Evolutionary conservation across 2,888 invertebrate genomes (phyloP).

Genomic region (Colostygia pectinataria): DNA sequence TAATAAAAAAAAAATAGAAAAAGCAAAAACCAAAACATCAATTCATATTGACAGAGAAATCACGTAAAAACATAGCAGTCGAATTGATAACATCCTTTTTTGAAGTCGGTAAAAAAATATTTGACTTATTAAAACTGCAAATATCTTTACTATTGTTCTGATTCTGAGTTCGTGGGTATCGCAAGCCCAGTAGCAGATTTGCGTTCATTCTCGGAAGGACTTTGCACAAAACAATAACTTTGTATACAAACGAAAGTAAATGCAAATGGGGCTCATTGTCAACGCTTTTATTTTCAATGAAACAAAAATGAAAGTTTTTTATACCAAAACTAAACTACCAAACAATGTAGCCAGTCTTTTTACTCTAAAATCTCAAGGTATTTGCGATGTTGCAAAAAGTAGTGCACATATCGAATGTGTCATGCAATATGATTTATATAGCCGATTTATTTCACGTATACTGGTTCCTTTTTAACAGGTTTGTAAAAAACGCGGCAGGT

Average conservation of each 20-base stretch:
- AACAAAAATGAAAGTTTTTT: conserved; percentile 48
- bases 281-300: conserved; percentile 37
- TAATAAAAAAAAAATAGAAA: too few species aligned
- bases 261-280: conserved; percentile 37
- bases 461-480: conserved; percentile 55
- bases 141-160: conserved; percentile 27
- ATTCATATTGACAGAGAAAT: too few species aligned
- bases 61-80: too few species aligned
- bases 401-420: not conserved
- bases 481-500: conserved; percentile 63
- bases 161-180: conserved; percentile 20
- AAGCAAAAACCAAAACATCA: too few species aligned
- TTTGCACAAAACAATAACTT: conserved; percentile 59
- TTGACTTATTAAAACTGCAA: conserved; percentile 1
- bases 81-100: too few species aligned
- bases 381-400: not conserved
- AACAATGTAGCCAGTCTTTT: conserved; percentile 1
- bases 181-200: conserved; percentile 50
- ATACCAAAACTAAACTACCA: not conserved
- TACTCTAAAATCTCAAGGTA: not conserved
- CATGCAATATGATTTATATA: conserved; percentile 15
- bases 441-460: conserved; percentile 20
- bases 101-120: too few species aligned
- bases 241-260: conserved; percentile 48
- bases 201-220: conserved; percentile 64